Conservation (phyloP, 2,888 invertebrate species). For the Diarsia brunnea region DNA sequence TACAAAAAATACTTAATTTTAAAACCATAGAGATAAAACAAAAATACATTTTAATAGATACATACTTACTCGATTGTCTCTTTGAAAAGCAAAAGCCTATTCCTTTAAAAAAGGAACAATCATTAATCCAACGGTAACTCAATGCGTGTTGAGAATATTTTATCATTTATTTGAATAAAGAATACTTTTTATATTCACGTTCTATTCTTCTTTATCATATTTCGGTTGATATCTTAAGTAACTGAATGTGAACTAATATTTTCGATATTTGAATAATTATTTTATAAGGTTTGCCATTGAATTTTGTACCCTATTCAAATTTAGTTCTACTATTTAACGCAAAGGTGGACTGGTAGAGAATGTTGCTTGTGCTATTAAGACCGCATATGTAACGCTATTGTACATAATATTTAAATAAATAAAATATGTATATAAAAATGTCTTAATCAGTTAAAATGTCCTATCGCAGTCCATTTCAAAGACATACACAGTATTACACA, state of each 20-base stretch:
- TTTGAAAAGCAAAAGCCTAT: background rate
- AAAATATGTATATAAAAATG: background rate
- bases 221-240: background rate
- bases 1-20: too few species aligned
- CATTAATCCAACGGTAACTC: constrained; percentile 5
- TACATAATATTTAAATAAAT: too few species aligned
- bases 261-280: background rate
- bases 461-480: background rate
- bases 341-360: too few species aligned
- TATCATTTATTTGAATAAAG: background rate
- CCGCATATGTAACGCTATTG: too few species aligned
- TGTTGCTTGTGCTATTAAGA: too few species aligned
- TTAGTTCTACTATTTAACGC: too few species aligned
- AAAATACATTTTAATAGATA: too few species aligned
- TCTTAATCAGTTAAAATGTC: background rate
- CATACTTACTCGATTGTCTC: background rate
- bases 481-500: too few species aligned
- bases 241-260: background rate
- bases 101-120: constrained; percentile 11
- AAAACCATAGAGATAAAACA: too few species aligned
- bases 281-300: background rate
- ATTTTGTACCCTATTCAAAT: too few species aligned
- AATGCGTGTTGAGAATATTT: background rate
- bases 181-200: constrained; percentile 1
- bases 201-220: background rate